Evolutionary conservation across 2,888 invertebrate genomes (phyloP).

Genomic region (Netelia inedita): DNA sequence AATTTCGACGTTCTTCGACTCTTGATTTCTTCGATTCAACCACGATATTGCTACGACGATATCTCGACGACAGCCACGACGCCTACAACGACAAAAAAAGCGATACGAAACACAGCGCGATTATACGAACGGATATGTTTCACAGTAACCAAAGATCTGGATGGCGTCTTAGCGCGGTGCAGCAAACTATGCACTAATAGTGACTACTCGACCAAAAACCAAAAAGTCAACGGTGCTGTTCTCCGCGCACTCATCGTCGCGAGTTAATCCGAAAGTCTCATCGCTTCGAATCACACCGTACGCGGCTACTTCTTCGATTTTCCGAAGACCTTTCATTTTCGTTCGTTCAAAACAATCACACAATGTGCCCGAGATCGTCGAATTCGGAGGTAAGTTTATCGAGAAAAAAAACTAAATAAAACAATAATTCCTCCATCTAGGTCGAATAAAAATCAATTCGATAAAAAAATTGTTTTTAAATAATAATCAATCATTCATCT

Average conservation of each 20-base stretch:
- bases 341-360: not conserved
- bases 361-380: not conserved
- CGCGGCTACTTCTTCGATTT: not conserved
- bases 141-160: conserved; percentile 31
- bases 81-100: conserved; percentile 11
- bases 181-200: conserved; percentile 33
- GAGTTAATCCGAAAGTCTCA: not conserved
- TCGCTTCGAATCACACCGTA: not conserved
- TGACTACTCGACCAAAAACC: conserved; percentile 5
- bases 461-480: not conserved
- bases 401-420: not conserved
- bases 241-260: not conserved
- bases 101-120: conserved; percentile 19
- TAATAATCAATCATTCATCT: no score
- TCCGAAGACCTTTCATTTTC: not conserved
- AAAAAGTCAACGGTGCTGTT: not conserved
- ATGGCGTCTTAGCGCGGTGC: conserved; percentile 33
- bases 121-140: conserved; percentile 5
- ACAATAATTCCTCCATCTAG: not conserved
- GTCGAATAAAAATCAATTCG: not conserved
- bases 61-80: not conserved
- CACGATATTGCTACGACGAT: conserved; percentile 7
- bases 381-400: conserved; percentile 48
- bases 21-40: not conserved
- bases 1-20: not conserved